A percentile compares a stretch with the other conserved stretches of the same genome.
Conservation (phyloP, 2,797 vertebrate genomes). For the Bradypodion ventrale region DNA sequence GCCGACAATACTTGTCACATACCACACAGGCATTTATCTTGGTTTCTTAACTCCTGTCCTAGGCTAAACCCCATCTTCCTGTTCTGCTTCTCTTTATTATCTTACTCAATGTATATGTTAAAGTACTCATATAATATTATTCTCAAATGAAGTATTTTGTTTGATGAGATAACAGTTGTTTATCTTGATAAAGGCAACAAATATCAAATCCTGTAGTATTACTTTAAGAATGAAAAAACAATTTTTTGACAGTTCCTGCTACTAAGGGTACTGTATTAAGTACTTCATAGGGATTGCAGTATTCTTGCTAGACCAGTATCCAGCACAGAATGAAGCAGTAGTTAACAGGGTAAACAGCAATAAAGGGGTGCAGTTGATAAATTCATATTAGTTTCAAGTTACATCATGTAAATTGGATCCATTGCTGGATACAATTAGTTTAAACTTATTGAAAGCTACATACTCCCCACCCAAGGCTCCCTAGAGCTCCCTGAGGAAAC, state of each 20-base stretch:
- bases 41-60: constrained; percentile 21
- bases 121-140: neutral
- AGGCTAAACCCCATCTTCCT: neutral
- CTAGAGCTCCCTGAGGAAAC: no score
- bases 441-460: no score
- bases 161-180: neutral
- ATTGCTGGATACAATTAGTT: no score
- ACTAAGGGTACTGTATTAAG: constrained; percentile 11
- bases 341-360: no score
- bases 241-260: neutral
- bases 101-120: neutral
- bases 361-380: no score
- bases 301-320: accelerated
- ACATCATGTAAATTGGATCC: no score
- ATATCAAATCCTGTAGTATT: constrained; percentile 17
- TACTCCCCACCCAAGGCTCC: no score
- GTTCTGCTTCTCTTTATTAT: constrained; percentile 22
- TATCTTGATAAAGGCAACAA: constrained; percentile 38
- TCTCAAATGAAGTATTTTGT: constrained; percentile 1
- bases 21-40: neutral
- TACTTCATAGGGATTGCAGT: neutral
- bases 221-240: neutral
- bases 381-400: no score
- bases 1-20: neutral
- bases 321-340: no score